Evolutionary conservation across 2,888 invertebrate species (phyloP), one percentile per base, ranked within the genome.

Genomic region (Spatulosminthurus flaviceps): DNA sequence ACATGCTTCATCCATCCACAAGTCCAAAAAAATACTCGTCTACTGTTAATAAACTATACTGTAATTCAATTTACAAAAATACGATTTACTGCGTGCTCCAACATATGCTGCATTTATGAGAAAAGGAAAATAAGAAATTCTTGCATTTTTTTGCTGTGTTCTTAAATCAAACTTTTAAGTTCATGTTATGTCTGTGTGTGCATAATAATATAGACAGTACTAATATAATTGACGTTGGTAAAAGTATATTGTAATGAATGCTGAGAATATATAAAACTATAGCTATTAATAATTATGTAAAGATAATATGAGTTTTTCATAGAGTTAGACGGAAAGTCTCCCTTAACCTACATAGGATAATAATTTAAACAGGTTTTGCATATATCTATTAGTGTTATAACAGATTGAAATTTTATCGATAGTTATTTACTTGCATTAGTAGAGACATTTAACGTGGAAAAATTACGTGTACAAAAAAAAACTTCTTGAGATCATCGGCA

Each of bases 61-160:
- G 41, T 41, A 41, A 41, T 13, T 41, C 41, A 41, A 13, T 41
- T 13, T 7, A 41, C n/a, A n/a, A n/a, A n/a, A n/a, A n/a, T n/a
- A 41, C 41, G 41, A 41, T 9, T 7, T 9, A 41, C 41, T 51
- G 51, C n/a, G 16, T 51, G 51, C 51, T 13, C 7, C 51, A 51
- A 19, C 51, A 51, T 13, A 51, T n/a, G n/a, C 51, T 51, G 51
- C 51, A 51, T 19, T 51, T 51, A 51, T 34, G 34, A 34, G 9
- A 51, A 13, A 51, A 51, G 1, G 16, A 19, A 51, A n/a, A 19
- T 72, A 72, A 51, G 51, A n/a, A n/a, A n/a, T n/a, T 24, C 16
- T 26, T 51, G 16, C 41, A 21, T 34, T 51, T 51, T 67, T 70
- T 70, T 41, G 51, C 51, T 70, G 70, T 70, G 70, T 70, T 70